These are phyloP conservation scores for Porites evermanni DNA, from an alignment of 92 coral and sea anemone genomes.

Conservation along the genomic window DNA sequence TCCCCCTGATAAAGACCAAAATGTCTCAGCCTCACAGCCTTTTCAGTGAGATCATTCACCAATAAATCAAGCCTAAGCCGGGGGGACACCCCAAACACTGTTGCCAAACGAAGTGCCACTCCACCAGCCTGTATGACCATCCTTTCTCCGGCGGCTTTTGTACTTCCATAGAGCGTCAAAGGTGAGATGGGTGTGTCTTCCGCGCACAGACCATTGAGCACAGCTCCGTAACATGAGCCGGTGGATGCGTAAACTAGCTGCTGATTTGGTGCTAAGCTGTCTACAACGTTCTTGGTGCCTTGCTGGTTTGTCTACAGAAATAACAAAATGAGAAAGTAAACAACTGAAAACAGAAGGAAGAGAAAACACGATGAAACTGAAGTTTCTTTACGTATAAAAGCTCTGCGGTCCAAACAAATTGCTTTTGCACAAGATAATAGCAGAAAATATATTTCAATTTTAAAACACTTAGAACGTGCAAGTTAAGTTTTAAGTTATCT, in stretches of 20 bases:
- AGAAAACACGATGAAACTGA: not conserved
- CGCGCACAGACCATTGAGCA: conserved; percentile 82
- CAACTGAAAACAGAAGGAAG: not conserved
- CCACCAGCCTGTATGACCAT: conserved; percentile 66
- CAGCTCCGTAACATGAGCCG: conserved; percentile 98
- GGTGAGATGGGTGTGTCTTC: conserved; percentile 93
- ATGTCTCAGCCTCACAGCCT: conserved; percentile 80
- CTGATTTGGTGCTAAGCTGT: conserved; percentile 68
- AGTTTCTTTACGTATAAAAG: not conserved
- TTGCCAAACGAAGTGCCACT: conserved; percentile 91
- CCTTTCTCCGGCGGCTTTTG: conserved; percentile 89
- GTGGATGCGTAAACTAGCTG: conserved; percentile 91
- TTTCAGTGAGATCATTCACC: conserved; percentile 90
- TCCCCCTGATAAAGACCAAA: conserved; percentile 95
- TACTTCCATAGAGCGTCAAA: conserved; percentile 86
- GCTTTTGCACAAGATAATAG: no score
- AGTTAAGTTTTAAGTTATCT: no score
- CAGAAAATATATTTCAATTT: no score
- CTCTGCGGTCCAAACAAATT: no score
- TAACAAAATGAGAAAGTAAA: not conserved
- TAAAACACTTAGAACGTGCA: no score
- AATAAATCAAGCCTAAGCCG: conserved; percentile 90
- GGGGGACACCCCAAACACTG: conserved; percentile 94
- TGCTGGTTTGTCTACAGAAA: conserved; percentile 67
- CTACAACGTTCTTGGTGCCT: conserved; percentile 88